Percentiles rank a stretch among this genome's conserved stretches.
Conservation (phyloP, 2,797 vertebrate genomes). For the Poeciliopsis presidionis region DNA sequence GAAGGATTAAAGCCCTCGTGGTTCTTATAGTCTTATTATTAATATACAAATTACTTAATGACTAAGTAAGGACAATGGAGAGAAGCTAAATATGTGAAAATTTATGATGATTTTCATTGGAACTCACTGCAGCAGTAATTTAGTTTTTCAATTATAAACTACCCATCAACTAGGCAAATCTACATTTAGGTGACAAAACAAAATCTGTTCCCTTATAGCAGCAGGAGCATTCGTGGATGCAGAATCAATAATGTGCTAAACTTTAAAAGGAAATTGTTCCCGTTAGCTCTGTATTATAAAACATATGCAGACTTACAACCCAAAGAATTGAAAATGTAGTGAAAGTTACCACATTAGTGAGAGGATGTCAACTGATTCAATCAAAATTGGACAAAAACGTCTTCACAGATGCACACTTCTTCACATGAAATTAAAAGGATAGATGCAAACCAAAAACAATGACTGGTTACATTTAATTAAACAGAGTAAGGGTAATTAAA, state of each 20-base stretch:
- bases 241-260: background rate
- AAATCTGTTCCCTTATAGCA: background rate
- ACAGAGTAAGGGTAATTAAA: background rate
- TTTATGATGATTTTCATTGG: background rate
- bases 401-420: background rate
- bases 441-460: background rate
- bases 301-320: background rate
- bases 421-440: background rate
- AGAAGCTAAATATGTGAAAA: background rate
- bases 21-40: background rate
- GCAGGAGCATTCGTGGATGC: background rate
- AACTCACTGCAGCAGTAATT: background rate
- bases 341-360: slow-evolving; percentile 5
- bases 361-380: slow-evolving; percentile 19
- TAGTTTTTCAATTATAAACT: background rate
- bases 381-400: slow-evolving; percentile 4
- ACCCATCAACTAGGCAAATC: background rate
- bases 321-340: slow-evolving; percentile 20
- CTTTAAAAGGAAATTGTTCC: background rate
- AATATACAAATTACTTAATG: background rate
- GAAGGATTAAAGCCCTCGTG: background rate
- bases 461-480: slow-evolving; percentile 1
- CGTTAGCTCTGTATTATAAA: background rate
- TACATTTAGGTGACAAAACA: background rate
- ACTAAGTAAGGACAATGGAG: background rate